These are phyloP conservation scores for Amphipoea oculea DNA, from an alignment of 2,888 invertebrate species.

Conservation along the genomic window DNA sequence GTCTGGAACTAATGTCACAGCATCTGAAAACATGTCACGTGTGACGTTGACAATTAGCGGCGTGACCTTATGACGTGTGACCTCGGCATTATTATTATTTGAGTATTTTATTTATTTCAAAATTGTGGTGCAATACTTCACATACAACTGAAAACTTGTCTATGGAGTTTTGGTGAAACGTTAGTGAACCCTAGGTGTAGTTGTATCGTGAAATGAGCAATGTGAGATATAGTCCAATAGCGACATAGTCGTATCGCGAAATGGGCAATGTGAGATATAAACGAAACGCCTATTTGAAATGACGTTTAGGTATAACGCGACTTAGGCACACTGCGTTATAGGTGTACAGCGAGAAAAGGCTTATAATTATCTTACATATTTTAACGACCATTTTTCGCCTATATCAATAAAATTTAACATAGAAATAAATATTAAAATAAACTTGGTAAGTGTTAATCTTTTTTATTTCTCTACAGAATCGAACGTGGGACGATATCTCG, in stretches of 20 bases:
- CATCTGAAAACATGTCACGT: conserved; percentile 45
- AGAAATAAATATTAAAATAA: conserved; percentile 48
- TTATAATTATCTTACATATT: conserved; percentile 18
- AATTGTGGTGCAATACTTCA: conserved; percentile 55
- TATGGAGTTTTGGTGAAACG: too few species aligned
- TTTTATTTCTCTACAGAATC: conserved; percentile 51
- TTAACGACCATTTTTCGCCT: conserved; percentile 27
- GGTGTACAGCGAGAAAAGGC: too few species aligned
- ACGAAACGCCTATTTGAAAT: too few species aligned
- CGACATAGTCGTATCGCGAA: too few species aligned
- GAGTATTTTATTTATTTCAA: conserved; percentile 48
- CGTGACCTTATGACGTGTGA: conserved; percentile 45
- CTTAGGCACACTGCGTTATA: too few species aligned
- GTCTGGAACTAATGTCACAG: conserved; percentile 51
- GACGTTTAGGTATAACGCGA: too few species aligned
- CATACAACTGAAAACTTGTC: background rate
- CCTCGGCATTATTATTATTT: conserved; percentile 43
- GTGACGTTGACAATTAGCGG: conserved; percentile 49
- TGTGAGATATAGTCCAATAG: too few species aligned
- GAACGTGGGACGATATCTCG: conserved; percentile 53
- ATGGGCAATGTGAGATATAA: too few species aligned
- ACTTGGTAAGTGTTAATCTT: conserved; percentile 38
- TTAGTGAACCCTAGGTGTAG: too few species aligned
- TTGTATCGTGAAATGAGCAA: too few species aligned
- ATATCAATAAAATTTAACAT: conserved; percentile 33